Conservation (phyloP, 2,888 invertebrate genomes). For the Crematogaster levior region DNA sequence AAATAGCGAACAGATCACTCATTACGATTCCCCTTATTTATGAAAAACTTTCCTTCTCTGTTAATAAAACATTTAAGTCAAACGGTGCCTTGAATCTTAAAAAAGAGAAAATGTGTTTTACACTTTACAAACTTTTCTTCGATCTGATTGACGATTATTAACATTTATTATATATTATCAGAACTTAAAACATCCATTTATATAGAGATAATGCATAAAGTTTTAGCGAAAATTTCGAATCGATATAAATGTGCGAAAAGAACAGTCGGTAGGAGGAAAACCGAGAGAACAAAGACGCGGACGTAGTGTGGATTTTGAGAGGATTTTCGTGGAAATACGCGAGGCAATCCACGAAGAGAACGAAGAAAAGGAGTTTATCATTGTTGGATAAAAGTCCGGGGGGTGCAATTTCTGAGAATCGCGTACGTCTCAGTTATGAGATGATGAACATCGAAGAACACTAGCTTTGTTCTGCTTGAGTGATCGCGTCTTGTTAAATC, state of each 20-base stretch:
- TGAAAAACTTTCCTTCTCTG: not conserved
- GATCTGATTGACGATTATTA: not conserved
- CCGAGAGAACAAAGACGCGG: constrained; percentile 23
- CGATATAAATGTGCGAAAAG: not conserved
- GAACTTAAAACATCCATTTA: not conserved
- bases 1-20: constrained; percentile 16
- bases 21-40: constrained; percentile 36
- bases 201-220: not conserved
- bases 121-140: not conserved
- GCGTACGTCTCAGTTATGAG: constrained; percentile 15
- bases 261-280: not conserved
- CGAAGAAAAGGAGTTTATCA: constrained; percentile 18
- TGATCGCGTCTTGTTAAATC: constrained; percentile 72
- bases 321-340: constrained; percentile 25
- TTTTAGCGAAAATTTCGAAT: not conserved
- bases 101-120: not conserved
- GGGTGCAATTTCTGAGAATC: constrained; percentile 48
- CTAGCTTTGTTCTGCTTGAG: constrained; percentile 74
- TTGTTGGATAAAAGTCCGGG: constrained; percentile 31
- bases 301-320: not conserved
- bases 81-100: not conserved
- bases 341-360: constrained; percentile 18
- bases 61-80: not conserved
- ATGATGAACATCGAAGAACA: constrained; percentile 62
- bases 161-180: not conserved